phyloP scores from a whole-genome alignment of 2,888 invertebrate species.

The Dryococelus australis region DNA sequence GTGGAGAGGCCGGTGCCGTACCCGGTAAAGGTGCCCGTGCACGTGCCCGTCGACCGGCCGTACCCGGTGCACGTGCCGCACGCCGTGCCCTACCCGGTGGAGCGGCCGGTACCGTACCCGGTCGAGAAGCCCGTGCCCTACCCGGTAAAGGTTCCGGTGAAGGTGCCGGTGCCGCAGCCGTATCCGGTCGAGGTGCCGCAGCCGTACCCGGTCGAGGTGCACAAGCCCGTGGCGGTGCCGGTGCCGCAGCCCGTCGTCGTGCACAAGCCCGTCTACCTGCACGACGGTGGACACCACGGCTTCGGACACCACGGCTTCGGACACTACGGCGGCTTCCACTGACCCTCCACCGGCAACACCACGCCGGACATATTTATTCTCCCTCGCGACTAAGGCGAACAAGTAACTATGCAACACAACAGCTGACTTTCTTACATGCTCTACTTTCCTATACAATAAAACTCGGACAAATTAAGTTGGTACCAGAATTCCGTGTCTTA shows the following conservation, averaged over 20 bases:
- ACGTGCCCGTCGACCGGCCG: slow-evolving; percentile 57
- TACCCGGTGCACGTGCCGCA: slow-evolving; percentile 55
- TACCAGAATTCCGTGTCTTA: too few relatives aligned
- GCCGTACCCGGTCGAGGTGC: slow-evolving; percentile 62
- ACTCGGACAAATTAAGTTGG: background rate
- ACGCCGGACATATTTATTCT: background rate
- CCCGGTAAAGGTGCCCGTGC: slow-evolving; percentile 64
- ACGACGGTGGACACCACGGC: slow-evolving; percentile 45
- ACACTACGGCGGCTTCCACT: background rate
- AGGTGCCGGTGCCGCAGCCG: slow-evolving; percentile 48
- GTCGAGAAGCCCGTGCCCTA: slow-evolving; percentile 66
- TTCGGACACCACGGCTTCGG: background rate
- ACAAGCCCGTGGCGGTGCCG: slow-evolving; percentile 64
- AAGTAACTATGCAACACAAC: background rate
- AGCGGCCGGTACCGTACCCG: slow-evolving; percentile 57
- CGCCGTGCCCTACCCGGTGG: slow-evolving; percentile 52
- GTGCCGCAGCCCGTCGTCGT: slow-evolving; percentile 68
- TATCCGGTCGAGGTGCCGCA: slow-evolving; percentile 56
- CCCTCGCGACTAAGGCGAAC: background rate
- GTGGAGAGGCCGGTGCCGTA: slow-evolving; percentile 55
- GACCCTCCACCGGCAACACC: background rate
- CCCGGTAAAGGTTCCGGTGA: slow-evolving; percentile 63
- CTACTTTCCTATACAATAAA: background rate
- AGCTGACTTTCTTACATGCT: background rate
- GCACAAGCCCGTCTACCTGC: slow-evolving; percentile 62